These are phyloP conservation scores for Lepus oiostolus DNA, from an alignment of 2,797 vertebrate species.

Conservation along the genomic window DNA sequence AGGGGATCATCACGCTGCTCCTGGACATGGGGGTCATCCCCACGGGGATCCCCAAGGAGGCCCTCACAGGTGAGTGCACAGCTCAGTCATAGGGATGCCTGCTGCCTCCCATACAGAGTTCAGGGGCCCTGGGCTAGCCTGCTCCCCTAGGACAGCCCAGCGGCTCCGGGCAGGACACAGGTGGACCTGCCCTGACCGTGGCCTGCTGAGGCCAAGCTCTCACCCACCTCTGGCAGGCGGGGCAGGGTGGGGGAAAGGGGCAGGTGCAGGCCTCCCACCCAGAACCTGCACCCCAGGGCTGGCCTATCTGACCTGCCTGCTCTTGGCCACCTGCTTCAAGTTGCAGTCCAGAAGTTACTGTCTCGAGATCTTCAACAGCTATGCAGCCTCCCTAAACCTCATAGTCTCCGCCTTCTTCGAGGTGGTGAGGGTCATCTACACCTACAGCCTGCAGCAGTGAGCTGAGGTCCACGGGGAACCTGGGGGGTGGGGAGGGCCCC, in stretches of 20 bases:
- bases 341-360: conserved; percentile 95
- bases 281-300: conserved; percentile 84
- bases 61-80: conserved; percentile 90
- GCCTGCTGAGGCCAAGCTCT: background rate
- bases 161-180: no score
- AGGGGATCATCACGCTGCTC: conserved; percentile 92
- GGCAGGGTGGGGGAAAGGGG: fast-evolving
- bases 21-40: conserved; percentile 90
- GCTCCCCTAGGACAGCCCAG: no score
- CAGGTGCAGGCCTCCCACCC: background rate
- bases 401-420: conserved; percentile 94
- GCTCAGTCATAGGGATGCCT: background rate
- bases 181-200: fast-evolving
- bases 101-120: no score
- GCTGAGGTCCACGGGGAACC: fast-evolving
- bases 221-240: no score
- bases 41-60: conserved; percentile 90
- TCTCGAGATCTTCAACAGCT: conserved; percentile 95
- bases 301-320: conserved; percentile 90
- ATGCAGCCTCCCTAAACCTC: conserved; percentile 92
- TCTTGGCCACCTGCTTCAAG: conserved; percentile 91
- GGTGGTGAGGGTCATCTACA: conserved; percentile 88
- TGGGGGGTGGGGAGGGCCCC: no score
- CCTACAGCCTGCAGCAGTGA: conserved; percentile 93
- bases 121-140: background rate